A percentile compares a stretch with the other conserved stretches of the same genome.
Conservation (phyloP, 1,140 invertebrate genomes). For the Ips nitidus region DNA sequence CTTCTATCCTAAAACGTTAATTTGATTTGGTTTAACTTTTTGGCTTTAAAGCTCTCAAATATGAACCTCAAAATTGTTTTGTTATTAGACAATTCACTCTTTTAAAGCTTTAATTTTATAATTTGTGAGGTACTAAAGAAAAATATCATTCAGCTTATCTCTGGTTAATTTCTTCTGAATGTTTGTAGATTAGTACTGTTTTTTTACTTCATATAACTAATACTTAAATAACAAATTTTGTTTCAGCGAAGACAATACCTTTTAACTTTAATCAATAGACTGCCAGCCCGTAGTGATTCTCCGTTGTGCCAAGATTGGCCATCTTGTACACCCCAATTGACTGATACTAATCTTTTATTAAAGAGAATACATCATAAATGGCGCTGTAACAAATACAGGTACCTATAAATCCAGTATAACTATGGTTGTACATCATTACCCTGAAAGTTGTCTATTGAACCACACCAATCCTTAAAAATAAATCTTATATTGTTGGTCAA, state of each 20-base stretch:
- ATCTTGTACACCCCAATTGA: constrained; percentile 60
- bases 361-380: constrained; percentile 78
- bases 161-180: no score
- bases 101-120: no score
- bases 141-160: no score
- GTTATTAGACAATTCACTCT: no score
- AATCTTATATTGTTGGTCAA: no score
- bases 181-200: no score
- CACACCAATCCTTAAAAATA: no score
- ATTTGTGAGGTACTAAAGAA: no score
- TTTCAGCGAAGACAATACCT: constrained; percentile 72
- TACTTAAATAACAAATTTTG: neutral
- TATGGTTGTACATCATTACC: neutral
- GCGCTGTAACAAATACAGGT: constrained; percentile 76
- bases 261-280: constrained; percentile 61
- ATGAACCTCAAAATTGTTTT: no score
- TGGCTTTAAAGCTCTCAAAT: no score
- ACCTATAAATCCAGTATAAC: neutral
- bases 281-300: constrained; percentile 68
- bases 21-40: neutral
- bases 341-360: constrained; percentile 67
- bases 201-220: no score
- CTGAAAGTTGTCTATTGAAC: neutral
- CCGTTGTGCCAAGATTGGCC: constrained; percentile 76
- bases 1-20: no score